Base-by-base conservation (phyloP, 2,888 invertebrate genomes). In the Nezara viridula region DNA sequence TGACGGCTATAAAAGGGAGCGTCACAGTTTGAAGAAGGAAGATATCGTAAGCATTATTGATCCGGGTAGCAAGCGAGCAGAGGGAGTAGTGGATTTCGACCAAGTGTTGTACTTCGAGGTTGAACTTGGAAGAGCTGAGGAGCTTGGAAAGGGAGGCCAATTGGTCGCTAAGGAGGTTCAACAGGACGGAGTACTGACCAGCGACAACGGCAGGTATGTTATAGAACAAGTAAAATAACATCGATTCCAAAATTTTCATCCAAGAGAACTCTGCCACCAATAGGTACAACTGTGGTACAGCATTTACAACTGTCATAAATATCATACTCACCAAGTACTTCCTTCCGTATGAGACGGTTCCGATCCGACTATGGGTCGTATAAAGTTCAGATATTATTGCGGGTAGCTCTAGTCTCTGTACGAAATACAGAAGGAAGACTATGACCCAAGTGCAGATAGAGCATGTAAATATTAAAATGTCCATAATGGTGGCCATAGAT, bases 121-220 rank as follows among this genome's bases (percentile, higher is more conserved):
- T 81, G 16, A 44, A 81, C 44, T 81, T 81, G 0, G 81, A 81
- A 12, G n/a, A 44, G 2, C 14, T 81, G n/a, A 81, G 24, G 1
- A 44, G 40, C 5, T 81, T 81, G n/a, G 81, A n/a, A 12, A 81
- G 21, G 10, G 81, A 81, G 12, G 81, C 40, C 44, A 81, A n/a
- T 81, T 81, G 81, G 44, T 81, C 81, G 12, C 81, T 81, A 5
- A 81, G 44, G n/a, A 81, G 44, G 14, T 81, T 81, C 44, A 81
- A 14, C n/a, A 81, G 44, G 32, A 81, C 81, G n/a, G 81, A 40
- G 44, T 81, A 81, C 9, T 81, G 81, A 1, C 44, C 81, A 44
- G 44, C 81, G 24, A 81, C 81, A 4, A 81, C 47, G 4, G 44
- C 44, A n/a, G 81, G 81, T 12, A 81, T 81, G 44, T 81, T 81